A percentile compares a stretch with the other conserved stretches of the same genome.
Evolutionary conservation across 1,140 invertebrate species (phyloP).

Genomic region (Ditylenchus dipsaci): DNA sequence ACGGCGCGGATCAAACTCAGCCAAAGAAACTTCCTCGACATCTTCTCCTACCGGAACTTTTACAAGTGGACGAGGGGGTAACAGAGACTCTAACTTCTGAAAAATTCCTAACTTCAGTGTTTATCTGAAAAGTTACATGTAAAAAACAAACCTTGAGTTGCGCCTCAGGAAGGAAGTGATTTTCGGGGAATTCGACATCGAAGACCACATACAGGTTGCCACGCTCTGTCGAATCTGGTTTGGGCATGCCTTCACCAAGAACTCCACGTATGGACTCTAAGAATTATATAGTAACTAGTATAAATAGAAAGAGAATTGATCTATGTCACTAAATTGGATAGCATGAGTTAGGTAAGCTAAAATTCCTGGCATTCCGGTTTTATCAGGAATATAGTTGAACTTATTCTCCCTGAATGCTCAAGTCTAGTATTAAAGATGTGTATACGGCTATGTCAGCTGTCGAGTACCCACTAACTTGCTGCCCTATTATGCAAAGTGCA

Average conservation of each 20-base stretch:
- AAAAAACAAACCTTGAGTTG: slow-evolving; percentile 63
- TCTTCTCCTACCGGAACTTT: slow-evolving; percentile 22
- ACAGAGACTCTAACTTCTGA: slow-evolving; percentile 37
- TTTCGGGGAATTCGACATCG: slow-evolving; percentile 75
- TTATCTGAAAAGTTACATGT: neutral
- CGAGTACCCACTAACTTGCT: too few relatives aligned
- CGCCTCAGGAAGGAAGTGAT: slow-evolving; percentile 70
- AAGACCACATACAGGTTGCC: slow-evolving; percentile 83
- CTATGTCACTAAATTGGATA: too few relatives aligned
- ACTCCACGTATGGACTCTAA: slow-evolving; percentile 60
- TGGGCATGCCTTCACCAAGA: slow-evolving; percentile 65
- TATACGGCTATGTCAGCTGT: too few relatives aligned
- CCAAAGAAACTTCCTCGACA: slow-evolving; percentile 42
- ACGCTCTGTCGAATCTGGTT: slow-evolving; percentile 72
- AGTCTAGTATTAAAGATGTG: too few relatives aligned
- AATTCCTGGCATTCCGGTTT: neutral
- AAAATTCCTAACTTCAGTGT: neutral
- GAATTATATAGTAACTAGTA: slow-evolving; percentile 24
- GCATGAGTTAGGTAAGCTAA: too few relatives aligned
- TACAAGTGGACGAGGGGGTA: slow-evolving; percentile 24
- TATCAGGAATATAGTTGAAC: neutral
- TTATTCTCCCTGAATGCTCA: too few relatives aligned
- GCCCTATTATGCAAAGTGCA: too few relatives aligned
- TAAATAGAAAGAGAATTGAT: too few relatives aligned
- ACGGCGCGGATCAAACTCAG: slow-evolving; percentile 39